Percentiles rank a stretch among this genome's conserved stretches.
These are phyloP conservation scores for Meta bourneti DNA, from an alignment of 2,888 invertebrate genomes.

Conservation along the genomic window DNA sequence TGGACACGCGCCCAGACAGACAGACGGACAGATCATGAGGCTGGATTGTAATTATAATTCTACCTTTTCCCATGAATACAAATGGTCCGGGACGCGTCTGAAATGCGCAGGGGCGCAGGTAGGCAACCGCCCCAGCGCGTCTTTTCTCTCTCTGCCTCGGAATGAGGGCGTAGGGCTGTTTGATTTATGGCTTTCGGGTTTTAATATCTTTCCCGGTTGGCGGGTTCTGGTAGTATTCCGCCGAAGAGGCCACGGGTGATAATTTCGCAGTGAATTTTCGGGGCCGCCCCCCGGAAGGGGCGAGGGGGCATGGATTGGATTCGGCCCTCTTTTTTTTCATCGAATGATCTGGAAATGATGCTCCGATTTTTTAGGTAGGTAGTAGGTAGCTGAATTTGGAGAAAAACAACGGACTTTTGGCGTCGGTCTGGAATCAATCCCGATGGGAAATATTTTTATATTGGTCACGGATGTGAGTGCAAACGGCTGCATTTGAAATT, in stretches of 20 bases:
- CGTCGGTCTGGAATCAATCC: too few species aligned
- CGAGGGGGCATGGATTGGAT: not conserved
- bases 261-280: slow-evolving; percentile 63
- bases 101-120: slow-evolving; percentile 62
- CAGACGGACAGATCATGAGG: slow-evolving; percentile 75
- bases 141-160: slow-evolving; percentile 29
- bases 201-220: slow-evolving; percentile 67
- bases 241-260: slow-evolving; percentile 47
- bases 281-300: not conserved
- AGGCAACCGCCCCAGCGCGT: slow-evolving; percentile 13
- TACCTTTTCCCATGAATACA: slow-evolving; percentile 74
- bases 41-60: slow-evolving; percentile 75
- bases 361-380: too few species aligned
- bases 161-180: slow-evolving; percentile 40
- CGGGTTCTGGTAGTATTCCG: slow-evolving; percentile 21
- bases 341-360: too few species aligned
- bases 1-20: slow-evolving; percentile 69
- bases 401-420: too few species aligned
- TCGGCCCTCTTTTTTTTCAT: not conserved
- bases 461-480: too few species aligned
- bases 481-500: too few species aligned
- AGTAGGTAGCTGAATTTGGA: too few species aligned
- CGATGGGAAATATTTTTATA: too few species aligned
- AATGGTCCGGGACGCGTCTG: slow-evolving; percentile 71
- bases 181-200: slow-evolving; percentile 74